Evolutionary conservation across 2,888 invertebrate species (phyloP), one percentile per base, ranked within the genome.

Genomic region (Halictus ligatus): DNA sequence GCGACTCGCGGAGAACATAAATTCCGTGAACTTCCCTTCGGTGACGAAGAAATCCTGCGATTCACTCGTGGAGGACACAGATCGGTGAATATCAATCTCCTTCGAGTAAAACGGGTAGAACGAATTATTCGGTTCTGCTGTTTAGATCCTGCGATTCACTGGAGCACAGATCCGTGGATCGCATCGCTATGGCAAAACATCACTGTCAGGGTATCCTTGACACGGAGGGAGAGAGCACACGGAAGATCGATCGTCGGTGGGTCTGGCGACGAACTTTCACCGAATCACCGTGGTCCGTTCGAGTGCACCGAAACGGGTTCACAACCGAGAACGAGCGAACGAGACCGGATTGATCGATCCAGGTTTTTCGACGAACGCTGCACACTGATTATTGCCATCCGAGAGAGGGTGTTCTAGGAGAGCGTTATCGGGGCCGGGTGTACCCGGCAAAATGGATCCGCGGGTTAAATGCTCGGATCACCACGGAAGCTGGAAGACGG

Each of bases 321-420:
- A 25, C 64, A 77, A 69, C 60, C 25, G 40, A 40, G 69, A 73
- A 18, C 25, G 25, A 10, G 13, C 10, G 18, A 21, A 21, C 54
- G 54, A 21, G 54, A 54, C 54, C 54, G 54, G 21, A 25, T 7
- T 48, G 25, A 73, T 29, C 73, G 25, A 73, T 48, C 29, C 73
- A 54, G 18, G 29, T 29, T 43, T 15, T n/a, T n/a, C 50, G 50
- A 67, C 73, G 67, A 69, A 43, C 76, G 80, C 64, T 74, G 48
- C 72, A 58, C 72, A 29, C 48, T 25, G 50, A 71, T 54, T n/a
- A 71, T 54, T n/a, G 7, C 54, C 40, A 50, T 5, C 4, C 12
- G 5, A 7, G 7, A 64, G 8, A 54, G 3, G 21, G 21, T n/a
- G 2, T 35, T 35, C 35, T 2, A 54, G 18, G 21, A 21, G 21